Evolutionary conservation across 2,113 vertebrate genomes (phyloP), one percentile per base, ranked within the genome.

Genomic region (Chaetorhynchus papuensis): DNA sequence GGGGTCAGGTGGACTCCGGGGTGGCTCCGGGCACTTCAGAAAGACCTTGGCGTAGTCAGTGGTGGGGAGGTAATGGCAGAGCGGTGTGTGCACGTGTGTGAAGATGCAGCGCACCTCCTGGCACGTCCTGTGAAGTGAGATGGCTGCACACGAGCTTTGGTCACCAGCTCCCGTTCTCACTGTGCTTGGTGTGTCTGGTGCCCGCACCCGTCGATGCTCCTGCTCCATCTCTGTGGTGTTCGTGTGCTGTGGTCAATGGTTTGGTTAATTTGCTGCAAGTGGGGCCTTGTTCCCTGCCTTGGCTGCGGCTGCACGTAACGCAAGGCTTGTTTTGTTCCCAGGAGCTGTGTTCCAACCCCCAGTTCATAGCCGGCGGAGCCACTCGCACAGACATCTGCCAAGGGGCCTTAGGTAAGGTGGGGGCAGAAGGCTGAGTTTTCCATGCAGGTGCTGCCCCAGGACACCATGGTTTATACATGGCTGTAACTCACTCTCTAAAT

Each of bases 371-470:
- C 1, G 11, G 92, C 0, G 88, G 95, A 83, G 95, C 96, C 82
- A 96, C 96, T 10, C 94, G 95, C 54, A 96, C 90, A 1, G 96
- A 96, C 75, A 96, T 97, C 90, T 97, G 96, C 94, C 96, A 97
- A 17, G 96, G 96, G 3, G 92, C 96, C 31, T 37, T 97, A 72
- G 96, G 96, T 97, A 93, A 97, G 95, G 20, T 10, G 28, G 23
- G 52, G 17, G 12, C n/a, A 33, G 42, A 77, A 31, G n/a, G 35
- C 16, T 9, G 16, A 20, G 20, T 13, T n/a, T 59, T 45, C 26
- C 5, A 0, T 61, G 41, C 11, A 7, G 17, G n/a, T 72, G 63
- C 50, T 91, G 57, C 24, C 11, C 8, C 31, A 18, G 57, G 59
- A 41, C 41, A 47, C 42, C 4, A 1, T 3, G 21, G 57, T 47